Evolutionary conservation across 2,113 vertebrate genomes (phyloP), one percentile per base, ranked within the genome.

Genomic region (Emydura subglobosa): DNA sequence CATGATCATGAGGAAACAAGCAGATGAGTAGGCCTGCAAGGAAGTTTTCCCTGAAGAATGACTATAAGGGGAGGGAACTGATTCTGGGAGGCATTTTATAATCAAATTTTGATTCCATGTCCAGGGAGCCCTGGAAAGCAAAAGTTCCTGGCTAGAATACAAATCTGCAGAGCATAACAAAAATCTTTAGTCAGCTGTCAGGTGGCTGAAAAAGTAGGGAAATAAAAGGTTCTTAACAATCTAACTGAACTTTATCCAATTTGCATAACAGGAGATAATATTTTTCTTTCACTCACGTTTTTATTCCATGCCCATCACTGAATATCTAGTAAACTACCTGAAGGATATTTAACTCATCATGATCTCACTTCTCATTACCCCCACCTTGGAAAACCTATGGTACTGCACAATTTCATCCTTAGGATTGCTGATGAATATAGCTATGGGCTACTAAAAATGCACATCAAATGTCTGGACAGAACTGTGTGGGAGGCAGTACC

Each of bases 401-500:
- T 92, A 87, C 86, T 42, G 79, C 44, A 91, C 50, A 61, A 91
- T 95, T 68, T 92, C 91, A 95, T 86, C 82, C 59, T 59, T 92
- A 88, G 47, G 94, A 93, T 91, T 90, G 72, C 49, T 65, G 90
- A 74, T 65, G 31, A 96, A 51, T 90, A 85, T 94, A 96, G 83
- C 81, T 91, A 90, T n/a, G 42, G 89, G 74, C 27, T 59, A 85
- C 79, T 87, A 81, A 95, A 92, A 95, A 94, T 83, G 50, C 80
- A 84, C 83, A 95, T 93, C 89, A 92, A 92, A 86, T 95, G 44
- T 89, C 93, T 85, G 80, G 61, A 50, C 68, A 91, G 94, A 95
- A 97, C 72, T 96, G 89, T 1, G 17, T 93, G 92, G 94, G 87
- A 96, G 91, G 92, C 39, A 61, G 42, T 95, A 86, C 78, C 87